Base-by-base conservation (phyloP, 1,140 invertebrate species). In the Heliconius hewitsoni region DNA sequence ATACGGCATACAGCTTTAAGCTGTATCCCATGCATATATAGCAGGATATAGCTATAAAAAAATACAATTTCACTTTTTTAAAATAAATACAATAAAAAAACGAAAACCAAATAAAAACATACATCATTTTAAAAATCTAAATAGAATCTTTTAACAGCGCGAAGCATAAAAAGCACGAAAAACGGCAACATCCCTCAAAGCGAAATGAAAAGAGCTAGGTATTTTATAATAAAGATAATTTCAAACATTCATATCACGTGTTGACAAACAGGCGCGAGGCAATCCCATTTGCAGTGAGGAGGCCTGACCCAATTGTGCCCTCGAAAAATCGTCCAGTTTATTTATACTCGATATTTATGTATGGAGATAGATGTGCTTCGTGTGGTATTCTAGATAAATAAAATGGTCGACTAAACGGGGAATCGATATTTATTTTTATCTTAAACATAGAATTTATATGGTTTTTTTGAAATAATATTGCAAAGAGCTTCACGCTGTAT, bases 231-330 rank as follows among this genome's bases (percentile, higher is more conserved):
- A 66, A 66, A 66, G 60, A 66, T 66, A 66, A 66, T 27, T 66
- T 66, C 27, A 27, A 66, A 16, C 60, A 66, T 27, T 66, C 60
- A 66, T 66, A 66, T 66, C 27, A 66, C 60, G 60, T 30, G 57
- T 70, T 77, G 75, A 77, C 42, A 66, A 60, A 77, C 75, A 52
- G 70, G 30, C 39, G 71, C 42, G 50, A 72, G 60, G 60, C 76
- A 77, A 77, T 77, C 30, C 76, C 42, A 77, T 77, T 77, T 77
- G 76, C 46, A n/a, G 37, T 3, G 71, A 77, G 46, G 76, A 77
- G 55, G 75, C 60, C 66, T 66, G 70, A 77, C 70, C 76, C 76
- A 77, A 77, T 77, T 71, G 70, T 23, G 46, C 70, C 70, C 72
- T 77, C 70, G 66, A 71, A 77, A 77, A 77, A 76, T 71, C 66